Evolutionary conservation across 2,888 invertebrate genomes (phyloP).

Genomic region (Allacma fusca): DNA sequence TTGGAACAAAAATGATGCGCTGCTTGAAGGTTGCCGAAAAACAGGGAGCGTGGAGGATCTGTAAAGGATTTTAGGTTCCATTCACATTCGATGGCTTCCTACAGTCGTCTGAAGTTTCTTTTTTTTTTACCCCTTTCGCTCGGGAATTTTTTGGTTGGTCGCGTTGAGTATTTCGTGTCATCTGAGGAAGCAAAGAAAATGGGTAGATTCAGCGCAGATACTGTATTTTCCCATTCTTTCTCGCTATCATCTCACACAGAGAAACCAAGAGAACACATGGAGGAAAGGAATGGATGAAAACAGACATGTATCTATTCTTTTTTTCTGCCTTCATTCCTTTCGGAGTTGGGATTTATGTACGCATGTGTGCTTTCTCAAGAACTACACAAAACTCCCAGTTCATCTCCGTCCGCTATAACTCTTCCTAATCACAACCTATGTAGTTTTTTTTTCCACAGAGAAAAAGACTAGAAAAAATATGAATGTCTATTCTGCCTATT

Average conservation of each 20-base stretch:
- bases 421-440: constrained; percentile 3
- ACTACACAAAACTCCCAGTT: constrained; percentile 25
- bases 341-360: constrained; percentile 30
- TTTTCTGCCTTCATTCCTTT: constrained; percentile 7
- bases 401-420: constrained; percentile 20
- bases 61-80: not conserved
- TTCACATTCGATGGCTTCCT: constrained; percentile 9
- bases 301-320: constrained; percentile 22
- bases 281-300: constrained; percentile 33
- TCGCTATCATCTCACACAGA: constrained; percentile 23
- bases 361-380: constrained; percentile 27
- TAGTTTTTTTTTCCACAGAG: constrained; percentile 6
- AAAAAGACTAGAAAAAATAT: constrained; percentile 28
- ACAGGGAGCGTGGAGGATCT: not conserved
- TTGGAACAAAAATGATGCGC: not conserved
- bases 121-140: constrained; percentile 22
- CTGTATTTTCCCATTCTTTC: constrained; percentile 29
- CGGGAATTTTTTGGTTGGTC: constrained; percentile 39
- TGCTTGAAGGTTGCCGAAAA: not conserved
- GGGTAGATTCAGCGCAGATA: constrained; percentile 33
- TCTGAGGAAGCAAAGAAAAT: constrained; percentile 37
- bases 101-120: constrained; percentile 14
- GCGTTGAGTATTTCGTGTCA: constrained; percentile 39
- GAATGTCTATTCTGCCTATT: constrained; percentile 30
- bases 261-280: constrained; percentile 25